These are phyloP conservation scores for Larimichthys polyactis DNA, from an alignment of 2,113 vertebrate species.

Conservation along the genomic window DNA sequence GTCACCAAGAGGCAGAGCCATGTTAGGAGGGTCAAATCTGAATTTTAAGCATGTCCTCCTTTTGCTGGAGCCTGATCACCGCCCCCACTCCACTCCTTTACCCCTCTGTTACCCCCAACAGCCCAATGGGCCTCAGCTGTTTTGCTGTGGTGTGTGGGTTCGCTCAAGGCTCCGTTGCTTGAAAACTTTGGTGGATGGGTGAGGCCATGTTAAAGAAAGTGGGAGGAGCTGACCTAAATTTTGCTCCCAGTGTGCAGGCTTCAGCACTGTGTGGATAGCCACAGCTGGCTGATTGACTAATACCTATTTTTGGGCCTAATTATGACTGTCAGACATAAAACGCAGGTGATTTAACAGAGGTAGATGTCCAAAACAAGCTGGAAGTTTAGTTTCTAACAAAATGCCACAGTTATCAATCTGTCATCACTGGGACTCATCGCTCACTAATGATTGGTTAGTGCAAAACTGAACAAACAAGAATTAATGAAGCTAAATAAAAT, in stretches of 20 bases:
- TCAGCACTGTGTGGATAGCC: constrained; percentile 22
- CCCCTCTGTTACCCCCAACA: constrained; percentile 17
- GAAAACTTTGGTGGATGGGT: constrained; percentile 46
- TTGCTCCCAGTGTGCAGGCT: constrained; percentile 18
- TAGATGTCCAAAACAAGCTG: too few relatives aligned
- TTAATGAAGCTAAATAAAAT: neutral
- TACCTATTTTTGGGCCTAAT: constrained; percentile 38
- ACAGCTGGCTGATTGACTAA: constrained; percentile 48
- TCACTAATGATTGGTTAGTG: too few relatives aligned
- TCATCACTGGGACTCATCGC: too few relatives aligned
- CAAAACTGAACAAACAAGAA: neutral
- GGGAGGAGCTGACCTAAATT: constrained; percentile 84
- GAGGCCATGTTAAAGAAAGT: constrained; percentile 36
- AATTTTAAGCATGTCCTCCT: constrained; percentile 31
- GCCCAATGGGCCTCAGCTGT: constrained; percentile 45
- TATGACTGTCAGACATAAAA: neutral
- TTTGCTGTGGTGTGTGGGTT: constrained; percentile 64
- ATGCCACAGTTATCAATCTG: too few relatives aligned
- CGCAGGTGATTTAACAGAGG: neutral
- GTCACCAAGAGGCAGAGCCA: constrained; percentile 11
- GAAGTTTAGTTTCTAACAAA: too few relatives aligned
- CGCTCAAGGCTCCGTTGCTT: constrained; percentile 67
- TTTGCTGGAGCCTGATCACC: constrained; percentile 21
- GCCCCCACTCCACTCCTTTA: neutral
- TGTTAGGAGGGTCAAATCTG: constrained; percentile 48